Evolutionary conservation across 2,113 vertebrate genomes (phyloP), one percentile per base, ranked within the genome.

Genomic region (Ploceus nigricollis): DNA sequence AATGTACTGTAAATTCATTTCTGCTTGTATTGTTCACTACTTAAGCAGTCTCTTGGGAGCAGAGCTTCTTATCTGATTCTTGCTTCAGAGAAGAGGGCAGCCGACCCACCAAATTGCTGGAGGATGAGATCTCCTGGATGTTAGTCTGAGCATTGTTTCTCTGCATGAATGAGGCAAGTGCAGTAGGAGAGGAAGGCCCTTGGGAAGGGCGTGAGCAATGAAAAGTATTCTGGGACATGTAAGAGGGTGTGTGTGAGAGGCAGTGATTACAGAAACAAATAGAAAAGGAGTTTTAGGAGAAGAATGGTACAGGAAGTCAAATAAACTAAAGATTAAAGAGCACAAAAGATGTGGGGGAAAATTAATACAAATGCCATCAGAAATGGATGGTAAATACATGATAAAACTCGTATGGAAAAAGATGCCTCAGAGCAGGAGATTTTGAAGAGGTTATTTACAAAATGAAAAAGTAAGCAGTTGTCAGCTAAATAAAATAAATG

Each of bases 1-100:
- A 92, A 93, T 86, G 88, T 90, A 66, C 96, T 73, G 71, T 88
- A 90, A 96, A 95, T 93, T 92, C 54, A 86, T 76, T 88, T 93
- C 75, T 95, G 54, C 58, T 82, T 25, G 17, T 76, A 82, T 90
- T 88, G 90, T 94, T 94, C 86, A 45, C 63, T 69, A 60, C 51
- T 95, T 92, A 88, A 93, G 37, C 57, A 68, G 54, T 33, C 63
- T 65, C 50, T 65, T 35, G 89, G 79, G 71, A 92, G n/a, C 63
- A 70, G 23, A 86, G 54, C 31, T 88, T 71, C 87, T 82, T 88
- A 66, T 17, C 37, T 61, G 66, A 40, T 60, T 68, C 69, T 51
- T 8, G 22, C n/a, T 71, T 80, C 51, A 40, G 42, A 80, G 42
- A 57, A 94, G 7, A 78, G 22, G 42, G 37, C 42, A 50, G 31